phyloP scores from a whole-genome alignment of 2,888 invertebrate species.

The Himalopsyche tibetana region DNA sequence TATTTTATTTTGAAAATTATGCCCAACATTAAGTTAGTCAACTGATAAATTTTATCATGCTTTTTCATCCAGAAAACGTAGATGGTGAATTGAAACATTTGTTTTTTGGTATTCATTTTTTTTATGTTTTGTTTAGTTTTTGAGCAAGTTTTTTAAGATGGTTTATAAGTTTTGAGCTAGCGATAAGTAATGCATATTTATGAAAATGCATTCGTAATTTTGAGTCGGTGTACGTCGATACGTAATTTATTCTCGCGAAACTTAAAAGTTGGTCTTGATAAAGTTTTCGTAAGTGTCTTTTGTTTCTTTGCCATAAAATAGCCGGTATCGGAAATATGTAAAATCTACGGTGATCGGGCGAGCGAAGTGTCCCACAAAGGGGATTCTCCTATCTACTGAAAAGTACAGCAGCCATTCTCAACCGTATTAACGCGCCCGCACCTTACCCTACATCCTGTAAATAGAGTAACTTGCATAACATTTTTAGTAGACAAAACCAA shows the following conservation, averaged over 20 bases:
- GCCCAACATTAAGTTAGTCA: no score
- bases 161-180: neutral
- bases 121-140: neutral
- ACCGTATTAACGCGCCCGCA: neutral
- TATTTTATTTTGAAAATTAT: no score
- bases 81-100: no score
- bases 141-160: neutral
- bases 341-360: constrained; percentile 9
- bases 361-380: constrained; percentile 27
- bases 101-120: no score
- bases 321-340: constrained; percentile 33
- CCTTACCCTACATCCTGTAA: no score
- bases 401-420: neutral
- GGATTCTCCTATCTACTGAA: neutral
- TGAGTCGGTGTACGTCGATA: neutral
- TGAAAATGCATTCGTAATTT: constrained; percentile 10
- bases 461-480: no score
- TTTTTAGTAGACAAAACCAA: no score
- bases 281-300: neutral
- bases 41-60: no score
- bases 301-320: constrained; percentile 37
- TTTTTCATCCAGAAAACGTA: no score
- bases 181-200: neutral
- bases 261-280: neutral
- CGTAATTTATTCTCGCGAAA: constrained; percentile 8